Evolutionary conservation across 2,888 invertebrate species (phyloP).

Genomic region (Tryphoninae sp.): DNA sequence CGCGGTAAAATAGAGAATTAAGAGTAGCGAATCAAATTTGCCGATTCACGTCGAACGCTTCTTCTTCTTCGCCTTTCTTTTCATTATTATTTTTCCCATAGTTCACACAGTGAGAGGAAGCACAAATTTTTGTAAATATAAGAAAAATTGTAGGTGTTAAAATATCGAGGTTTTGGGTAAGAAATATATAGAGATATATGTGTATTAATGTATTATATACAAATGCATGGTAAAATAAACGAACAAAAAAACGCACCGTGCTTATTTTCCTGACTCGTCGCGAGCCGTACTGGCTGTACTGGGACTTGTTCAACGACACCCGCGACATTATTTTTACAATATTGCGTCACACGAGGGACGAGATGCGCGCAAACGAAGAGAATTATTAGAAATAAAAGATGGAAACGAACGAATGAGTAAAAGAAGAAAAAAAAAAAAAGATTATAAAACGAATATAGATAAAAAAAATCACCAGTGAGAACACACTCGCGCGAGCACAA

Average conservation of each 20-base stretch:
- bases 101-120: too few relatives aligned
- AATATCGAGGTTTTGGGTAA: neutral
- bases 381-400: conserved; percentile 69
- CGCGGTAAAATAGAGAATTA: neutral
- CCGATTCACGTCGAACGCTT: neutral
- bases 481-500: conserved; percentile 66
- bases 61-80: too few relatives aligned
- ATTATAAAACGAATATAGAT: too few relatives aligned
- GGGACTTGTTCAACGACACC: conserved; percentile 80
- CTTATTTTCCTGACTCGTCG: conserved; percentile 80
- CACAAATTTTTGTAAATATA: too few relatives aligned
- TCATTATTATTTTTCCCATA: too few relatives aligned
- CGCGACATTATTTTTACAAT: conserved; percentile 77
- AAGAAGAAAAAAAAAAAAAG: neutral
- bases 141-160: neutral
- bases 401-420: neutral
- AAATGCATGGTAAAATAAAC: conserved; percentile 47
- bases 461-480: conserved; percentile 29
- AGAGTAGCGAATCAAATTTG: neutral
- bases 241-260: conserved; percentile 76
- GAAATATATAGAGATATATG: conserved; percentile 26
- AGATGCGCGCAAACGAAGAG: neutral
- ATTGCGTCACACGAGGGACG: conserved; percentile 34
- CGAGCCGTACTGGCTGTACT: conserved; percentile 80
- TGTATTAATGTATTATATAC: conserved; percentile 34